These are phyloP conservation scores for Probosciger aterrimus DNA, from an alignment of 2,113 vertebrate genomes.

Conservation along the genomic window DNA sequence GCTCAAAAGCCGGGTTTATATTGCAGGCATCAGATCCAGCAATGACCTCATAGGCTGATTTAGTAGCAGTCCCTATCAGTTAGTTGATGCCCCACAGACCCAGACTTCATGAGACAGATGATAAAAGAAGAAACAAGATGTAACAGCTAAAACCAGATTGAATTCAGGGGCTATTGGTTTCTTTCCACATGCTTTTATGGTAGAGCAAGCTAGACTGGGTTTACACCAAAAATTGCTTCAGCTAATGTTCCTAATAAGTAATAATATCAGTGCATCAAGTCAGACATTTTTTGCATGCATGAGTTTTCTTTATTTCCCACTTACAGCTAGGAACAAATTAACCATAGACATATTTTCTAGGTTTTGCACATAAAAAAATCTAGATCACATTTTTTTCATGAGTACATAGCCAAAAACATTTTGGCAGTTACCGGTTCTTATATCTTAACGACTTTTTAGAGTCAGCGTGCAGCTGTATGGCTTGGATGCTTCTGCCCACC, in stretches of 20 bases:
- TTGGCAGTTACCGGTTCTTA: background rate
- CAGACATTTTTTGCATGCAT: background rate
- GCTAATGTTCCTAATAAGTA: background rate
- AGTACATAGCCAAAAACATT: background rate
- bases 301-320: background rate
- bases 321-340: background rate
- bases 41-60: background rate
- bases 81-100: background rate
- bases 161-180: background rate
- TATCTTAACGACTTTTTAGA: background rate
- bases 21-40: background rate
- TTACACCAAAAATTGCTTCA: background rate
- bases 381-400: background rate
- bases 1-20: background rate
- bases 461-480: background rate
- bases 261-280: background rate
- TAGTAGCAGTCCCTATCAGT: background rate
- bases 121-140: background rate
- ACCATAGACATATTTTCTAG: background rate
- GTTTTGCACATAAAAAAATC: background rate
- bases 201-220: background rate
- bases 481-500: background rate
- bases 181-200: background rate
- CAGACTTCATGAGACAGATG: background rate
- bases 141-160: background rate